Conservation (phyloP, 1,140 invertebrate species). For the Ips typographus region DNA sequence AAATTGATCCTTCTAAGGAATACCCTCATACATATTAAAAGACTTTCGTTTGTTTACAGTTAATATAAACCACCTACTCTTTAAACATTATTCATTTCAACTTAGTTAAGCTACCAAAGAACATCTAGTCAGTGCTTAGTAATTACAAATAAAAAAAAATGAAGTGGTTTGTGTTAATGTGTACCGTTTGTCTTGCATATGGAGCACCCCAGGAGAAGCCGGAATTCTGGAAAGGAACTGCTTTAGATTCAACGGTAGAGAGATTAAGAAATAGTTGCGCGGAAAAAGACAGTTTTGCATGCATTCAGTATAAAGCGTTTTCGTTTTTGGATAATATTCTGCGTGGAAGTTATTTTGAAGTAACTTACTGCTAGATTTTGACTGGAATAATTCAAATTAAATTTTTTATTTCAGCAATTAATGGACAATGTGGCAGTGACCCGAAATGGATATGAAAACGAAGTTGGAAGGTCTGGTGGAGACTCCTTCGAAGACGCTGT, state of each 20-base stretch:
- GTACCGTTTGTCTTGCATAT: constrained; percentile 12
- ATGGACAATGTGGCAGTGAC: constrained; percentile 71
- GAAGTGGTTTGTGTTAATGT: constrained; percentile 20
- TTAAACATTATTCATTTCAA: constrained; percentile 7
- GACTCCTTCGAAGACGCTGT: constrained; percentile 66
- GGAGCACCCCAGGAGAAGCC: constrained; percentile 50
- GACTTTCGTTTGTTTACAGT: constrained; percentile 36
- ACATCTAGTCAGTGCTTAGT: constrained; percentile 22
- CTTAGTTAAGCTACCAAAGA: constrained; percentile 25
- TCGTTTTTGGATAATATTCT: constrained; percentile 75
- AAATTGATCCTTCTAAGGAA: constrained; percentile 3
- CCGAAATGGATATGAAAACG: constrained; percentile 65
- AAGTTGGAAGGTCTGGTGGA: constrained; percentile 58
- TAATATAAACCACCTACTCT: constrained; percentile 27
- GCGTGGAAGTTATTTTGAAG: constrained; percentile 74
- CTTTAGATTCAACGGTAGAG: constrained; percentile 70
- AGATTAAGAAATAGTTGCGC: constrained; percentile 72
- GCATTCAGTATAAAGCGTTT: constrained; percentile 80
- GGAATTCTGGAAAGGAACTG: constrained; percentile 67
- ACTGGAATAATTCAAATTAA: background rate
- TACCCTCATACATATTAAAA: constrained; percentile 27
- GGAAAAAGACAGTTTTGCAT: constrained; percentile 70
- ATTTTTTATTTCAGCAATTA: constrained; percentile 54
- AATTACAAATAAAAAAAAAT: constrained; percentile 3
- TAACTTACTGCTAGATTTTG: constrained; percentile 10